Percentiles rank a stretch among this genome's conserved stretches.
These are phyloP conservation scores for Magallana nippona DNA, from an alignment of 2,888 invertebrate genomes.

Conservation along the genomic window DNA sequence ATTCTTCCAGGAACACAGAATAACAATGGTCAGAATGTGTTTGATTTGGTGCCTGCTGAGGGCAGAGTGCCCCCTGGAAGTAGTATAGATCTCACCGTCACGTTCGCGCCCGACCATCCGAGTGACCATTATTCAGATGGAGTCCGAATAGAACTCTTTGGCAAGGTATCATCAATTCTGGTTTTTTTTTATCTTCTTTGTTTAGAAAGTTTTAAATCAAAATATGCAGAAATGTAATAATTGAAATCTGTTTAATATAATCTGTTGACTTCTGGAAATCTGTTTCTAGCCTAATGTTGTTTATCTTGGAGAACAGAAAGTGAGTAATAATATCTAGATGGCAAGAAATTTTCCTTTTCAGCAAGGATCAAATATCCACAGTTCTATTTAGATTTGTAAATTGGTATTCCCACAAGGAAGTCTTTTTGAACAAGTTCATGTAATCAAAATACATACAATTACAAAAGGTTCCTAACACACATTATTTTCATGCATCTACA, in stretches of 20 bases:
- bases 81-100: slow-evolving; percentile 75
- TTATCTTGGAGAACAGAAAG: slow-evolving; percentile 7
- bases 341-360: neutral
- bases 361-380: too few species aligned
- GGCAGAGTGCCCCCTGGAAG: slow-evolving; percentile 76
- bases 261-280: neutral
- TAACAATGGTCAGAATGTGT: slow-evolving; percentile 78
- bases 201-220: neutral
- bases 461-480: too few species aligned
- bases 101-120: slow-evolving; percentile 79
- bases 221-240: neutral
- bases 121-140: slow-evolving; percentile 78
- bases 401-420: too few species aligned
- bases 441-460: too few species aligned
- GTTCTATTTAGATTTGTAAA: too few species aligned
- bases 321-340: neutral
- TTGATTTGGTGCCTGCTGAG: slow-evolving; percentile 78
- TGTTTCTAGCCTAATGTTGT: slow-evolving; percentile 29
- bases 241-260: neutral
- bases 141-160: slow-evolving; percentile 77
- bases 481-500: too few species aligned
- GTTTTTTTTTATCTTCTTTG: neutral
- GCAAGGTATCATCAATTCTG: slow-evolving; percentile 66
- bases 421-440: too few species aligned
- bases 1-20: slow-evolving; percentile 76